These are phyloP conservation scores for Cryptocephalus primarius DNA, from an alignment of 2,888 invertebrate genomes.

Conservation along the genomic window DNA sequence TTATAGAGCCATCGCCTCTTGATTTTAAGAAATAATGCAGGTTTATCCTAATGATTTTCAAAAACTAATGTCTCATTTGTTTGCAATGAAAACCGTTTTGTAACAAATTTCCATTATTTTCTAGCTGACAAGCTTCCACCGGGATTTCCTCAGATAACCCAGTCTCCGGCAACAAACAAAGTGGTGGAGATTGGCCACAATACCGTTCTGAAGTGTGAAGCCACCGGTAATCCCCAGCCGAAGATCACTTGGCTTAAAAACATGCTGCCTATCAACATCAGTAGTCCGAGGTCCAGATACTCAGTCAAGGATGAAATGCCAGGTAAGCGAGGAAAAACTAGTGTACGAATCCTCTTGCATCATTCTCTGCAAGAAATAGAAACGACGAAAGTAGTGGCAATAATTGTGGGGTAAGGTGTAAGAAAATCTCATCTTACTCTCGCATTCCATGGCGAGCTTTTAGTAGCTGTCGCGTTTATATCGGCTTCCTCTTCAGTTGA, in stretches of 20 bases:
- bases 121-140: constrained; percentile 77
- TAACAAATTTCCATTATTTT: constrained; percentile 20
- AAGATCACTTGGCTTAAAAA: constrained; percentile 90
- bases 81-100: no score
- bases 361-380: no score
- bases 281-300: constrained; percentile 77
- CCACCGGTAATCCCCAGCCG: constrained; percentile 72
- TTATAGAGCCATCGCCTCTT: no score
- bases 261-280: constrained; percentile 76
- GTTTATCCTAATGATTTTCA: no score
- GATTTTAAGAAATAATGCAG: no score
- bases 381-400: no score
- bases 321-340: constrained; percentile 40
- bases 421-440: no score
- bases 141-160: constrained; percentile 85
- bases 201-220: constrained; percentile 80
- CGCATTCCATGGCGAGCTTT: no score
- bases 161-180: constrained; percentile 82
- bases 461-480: no score
- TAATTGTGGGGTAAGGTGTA: no score
- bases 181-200: constrained; percentile 94
- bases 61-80: no score
- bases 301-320: constrained; percentile 70
- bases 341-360: background rate
- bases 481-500: no score